Conservation (phyloP, 2,797 vertebrate species). For the Eleutherodactylus coqui region DNA sequence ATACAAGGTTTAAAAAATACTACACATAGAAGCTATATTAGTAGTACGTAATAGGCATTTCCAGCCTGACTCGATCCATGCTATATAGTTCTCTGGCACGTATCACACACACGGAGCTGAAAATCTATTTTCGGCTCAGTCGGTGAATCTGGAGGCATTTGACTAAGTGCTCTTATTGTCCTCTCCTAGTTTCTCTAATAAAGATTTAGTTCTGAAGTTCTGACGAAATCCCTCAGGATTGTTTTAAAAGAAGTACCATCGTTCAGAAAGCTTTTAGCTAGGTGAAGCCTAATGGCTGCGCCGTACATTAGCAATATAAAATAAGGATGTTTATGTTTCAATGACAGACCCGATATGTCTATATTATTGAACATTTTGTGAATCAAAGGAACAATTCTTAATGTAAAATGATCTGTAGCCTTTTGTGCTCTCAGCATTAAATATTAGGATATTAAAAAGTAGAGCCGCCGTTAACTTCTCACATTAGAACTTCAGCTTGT, state of each 20-base stretch:
- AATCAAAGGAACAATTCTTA: slow-evolving; percentile 52
- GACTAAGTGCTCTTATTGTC: slow-evolving; percentile 57
- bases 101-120: slow-evolving; percentile 11
- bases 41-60: not conserved
- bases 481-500: slow-evolving; percentile 37
- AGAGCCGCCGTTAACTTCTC: slow-evolving; percentile 53
- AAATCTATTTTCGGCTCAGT: slow-evolving; percentile 52
- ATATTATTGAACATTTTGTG: slow-evolving; percentile 62
- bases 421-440: slow-evolving; percentile 53
- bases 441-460: slow-evolving; percentile 60
- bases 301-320: slow-evolving; percentile 63
- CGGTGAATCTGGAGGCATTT: slow-evolving; percentile 40
- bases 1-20: too few relatives aligned
- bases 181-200: slow-evolving; percentile 54
- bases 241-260: slow-evolving; percentile 47
- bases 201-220: slow-evolving; percentile 60
- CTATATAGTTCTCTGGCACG: slow-evolving; percentile 24
- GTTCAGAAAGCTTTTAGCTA: slow-evolving; percentile 63
- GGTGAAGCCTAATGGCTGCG: slow-evolving; percentile 61
- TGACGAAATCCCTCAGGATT: slow-evolving; percentile 57
- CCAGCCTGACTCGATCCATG: not conserved
- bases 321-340: slow-evolving; percentile 62
- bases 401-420: slow-evolving; percentile 43
- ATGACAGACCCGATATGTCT: slow-evolving; percentile 57
- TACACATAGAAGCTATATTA: too few relatives aligned